These are phyloP conservation scores for Hypolimnas misippus DNA, from an alignment of 2,888 invertebrate species.

Conservation along the genomic window DNA sequence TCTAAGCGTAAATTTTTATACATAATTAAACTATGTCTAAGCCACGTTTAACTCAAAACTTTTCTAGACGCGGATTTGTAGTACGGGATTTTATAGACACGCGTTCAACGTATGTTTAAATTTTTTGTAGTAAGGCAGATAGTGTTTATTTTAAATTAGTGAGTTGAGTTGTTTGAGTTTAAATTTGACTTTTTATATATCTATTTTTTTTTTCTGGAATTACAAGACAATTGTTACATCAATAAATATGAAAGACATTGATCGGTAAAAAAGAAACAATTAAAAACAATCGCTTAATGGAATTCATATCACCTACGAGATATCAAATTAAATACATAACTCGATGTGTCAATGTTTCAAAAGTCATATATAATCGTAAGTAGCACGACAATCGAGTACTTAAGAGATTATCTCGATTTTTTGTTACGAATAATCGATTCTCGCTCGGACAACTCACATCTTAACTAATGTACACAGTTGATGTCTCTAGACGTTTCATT, in stretches of 20 bases:
- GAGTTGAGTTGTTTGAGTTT: too few species aligned
- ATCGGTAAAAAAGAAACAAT: not conserved
- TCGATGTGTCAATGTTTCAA: constrained; percentile 12
- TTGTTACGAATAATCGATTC: constrained; percentile 35
- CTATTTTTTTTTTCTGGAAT: too few species aligned
- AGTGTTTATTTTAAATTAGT: too few species aligned
- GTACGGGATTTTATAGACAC: too few species aligned
- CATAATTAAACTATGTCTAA: too few species aligned
- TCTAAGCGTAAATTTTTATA: too few species aligned
- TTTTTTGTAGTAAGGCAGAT: too few species aligned
- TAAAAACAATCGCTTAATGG: not conserved
- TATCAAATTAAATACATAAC: constrained; percentile 4
- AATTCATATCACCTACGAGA: not conserved
- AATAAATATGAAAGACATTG: not conserved
- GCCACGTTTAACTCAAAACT: too few species aligned
- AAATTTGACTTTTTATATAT: too few species aligned
- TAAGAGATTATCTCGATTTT: constrained; percentile 28
- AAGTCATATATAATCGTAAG: constrained; percentile 25
- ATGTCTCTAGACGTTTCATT: constrained; percentile 24
- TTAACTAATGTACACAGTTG: constrained; percentile 30
- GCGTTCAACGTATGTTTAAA: too few species aligned
- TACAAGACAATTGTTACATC: too few species aligned
- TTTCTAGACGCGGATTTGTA: too few species aligned
- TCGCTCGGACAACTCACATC: constrained; percentile 32
- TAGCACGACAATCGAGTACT: constrained; percentile 34